Conservation (phyloP, 2,113 vertebrate genomes). For the Hemichromis elongatus region DNA sequence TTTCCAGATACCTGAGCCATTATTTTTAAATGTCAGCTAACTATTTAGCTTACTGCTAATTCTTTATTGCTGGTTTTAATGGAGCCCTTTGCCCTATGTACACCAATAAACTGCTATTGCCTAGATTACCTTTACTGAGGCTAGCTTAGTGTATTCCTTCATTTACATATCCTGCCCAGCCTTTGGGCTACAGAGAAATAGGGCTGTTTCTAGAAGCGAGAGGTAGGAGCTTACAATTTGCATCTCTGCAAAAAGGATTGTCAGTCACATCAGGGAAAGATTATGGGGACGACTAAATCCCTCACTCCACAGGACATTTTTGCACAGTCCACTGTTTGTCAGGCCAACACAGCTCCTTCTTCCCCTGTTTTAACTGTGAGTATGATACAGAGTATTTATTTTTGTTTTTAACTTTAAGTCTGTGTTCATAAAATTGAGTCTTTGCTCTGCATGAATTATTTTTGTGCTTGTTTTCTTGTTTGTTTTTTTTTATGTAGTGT, state of each 20-base stretch:
- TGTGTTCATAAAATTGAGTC: background rate
- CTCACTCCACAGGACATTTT: background rate
- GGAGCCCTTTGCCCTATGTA: background rate
- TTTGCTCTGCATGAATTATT: background rate
- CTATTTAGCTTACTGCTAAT: background rate
- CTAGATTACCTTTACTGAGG: background rate
- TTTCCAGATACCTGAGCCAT: background rate
- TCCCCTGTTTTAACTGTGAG: background rate
- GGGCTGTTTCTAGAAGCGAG: background rate
- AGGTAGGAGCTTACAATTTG: background rate
- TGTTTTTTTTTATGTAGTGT: background rate
- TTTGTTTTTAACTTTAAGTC: background rate
- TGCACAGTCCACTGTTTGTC: background rate
- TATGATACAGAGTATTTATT: background rate
- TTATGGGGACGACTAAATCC: background rate
- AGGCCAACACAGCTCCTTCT: fast-evolving
- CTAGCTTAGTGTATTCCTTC: background rate
- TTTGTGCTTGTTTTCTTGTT: background rate
- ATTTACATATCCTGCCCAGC: background rate
- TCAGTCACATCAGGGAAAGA: background rate
- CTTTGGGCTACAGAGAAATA: background rate
- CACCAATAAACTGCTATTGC: background rate
- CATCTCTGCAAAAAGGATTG: background rate
- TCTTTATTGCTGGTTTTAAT: background rate
- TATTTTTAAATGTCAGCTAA: background rate